phyloP scores from a whole-genome alignment of 2,888 invertebrate species.

The Dermolepida albohirtum region DNA sequence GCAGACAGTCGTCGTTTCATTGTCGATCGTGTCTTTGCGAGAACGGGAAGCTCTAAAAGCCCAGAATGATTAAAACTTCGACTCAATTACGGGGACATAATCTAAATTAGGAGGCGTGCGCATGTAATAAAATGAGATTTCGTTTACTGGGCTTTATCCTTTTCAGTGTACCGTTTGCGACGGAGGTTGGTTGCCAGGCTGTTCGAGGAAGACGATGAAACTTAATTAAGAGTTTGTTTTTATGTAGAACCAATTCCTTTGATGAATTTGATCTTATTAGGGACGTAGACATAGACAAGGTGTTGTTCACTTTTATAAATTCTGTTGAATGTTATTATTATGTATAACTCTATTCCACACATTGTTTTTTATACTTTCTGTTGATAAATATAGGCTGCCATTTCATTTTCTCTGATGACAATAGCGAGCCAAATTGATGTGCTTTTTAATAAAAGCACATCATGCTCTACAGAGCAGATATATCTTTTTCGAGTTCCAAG shows the following conservation, averaged over 20 bases:
- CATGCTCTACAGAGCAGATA: too few relatives aligned
- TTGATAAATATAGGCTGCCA: too few relatives aligned
- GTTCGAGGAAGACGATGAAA: background rate
- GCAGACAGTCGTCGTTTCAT: slow-evolving; percentile 36
- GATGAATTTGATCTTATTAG: slow-evolving; percentile 17
- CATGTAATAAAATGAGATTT: slow-evolving; percentile 34
- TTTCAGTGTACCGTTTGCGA: background rate
- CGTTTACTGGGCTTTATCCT: slow-evolving; percentile 35
- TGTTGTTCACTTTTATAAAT: background rate
- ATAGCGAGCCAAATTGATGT: too few relatives aligned
- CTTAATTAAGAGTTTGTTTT: slow-evolving; percentile 21
- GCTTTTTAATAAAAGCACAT: too few relatives aligned
- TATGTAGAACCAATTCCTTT: slow-evolving; percentile 20
- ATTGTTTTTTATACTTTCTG: too few relatives aligned
- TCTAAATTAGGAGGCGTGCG: slow-evolving; percentile 37
- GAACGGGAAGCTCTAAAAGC: slow-evolving; percentile 17
- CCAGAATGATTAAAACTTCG: slow-evolving; percentile 35
- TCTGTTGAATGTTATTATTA: background rate
- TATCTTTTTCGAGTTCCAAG: too few relatives aligned
- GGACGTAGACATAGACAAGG: too few relatives aligned
- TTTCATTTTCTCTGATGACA: too few relatives aligned
- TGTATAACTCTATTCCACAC: too few relatives aligned
- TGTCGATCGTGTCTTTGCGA: slow-evolving; percentile 26
- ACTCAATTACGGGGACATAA: slow-evolving; percentile 37
- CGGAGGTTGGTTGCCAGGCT: background rate